Conservation (phyloP, 2,888 invertebrate genomes). For the Pterostichus niger region DNA sequence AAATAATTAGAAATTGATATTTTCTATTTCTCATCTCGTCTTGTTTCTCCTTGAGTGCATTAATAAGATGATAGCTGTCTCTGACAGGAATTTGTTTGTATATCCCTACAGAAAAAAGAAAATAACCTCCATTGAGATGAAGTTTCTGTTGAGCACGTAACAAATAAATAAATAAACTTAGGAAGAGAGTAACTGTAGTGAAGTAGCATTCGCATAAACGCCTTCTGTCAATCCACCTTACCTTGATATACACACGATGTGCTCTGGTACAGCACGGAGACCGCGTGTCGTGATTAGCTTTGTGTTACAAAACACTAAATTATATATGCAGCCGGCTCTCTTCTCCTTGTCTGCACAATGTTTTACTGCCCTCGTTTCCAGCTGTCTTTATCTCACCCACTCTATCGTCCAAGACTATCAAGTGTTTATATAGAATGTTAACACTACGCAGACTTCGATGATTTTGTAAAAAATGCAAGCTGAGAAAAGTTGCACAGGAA, state of each 20-base stretch:
- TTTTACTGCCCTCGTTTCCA: constrained; percentile 33
- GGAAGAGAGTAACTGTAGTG: background rate
- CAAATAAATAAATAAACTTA: too few relatives aligned
- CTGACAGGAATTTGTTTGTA: too few relatives aligned
- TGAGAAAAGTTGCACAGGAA: background rate
- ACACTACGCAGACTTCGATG: background rate
- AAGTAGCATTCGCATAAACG: constrained; percentile 2
- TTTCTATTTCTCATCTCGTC: too few relatives aligned
- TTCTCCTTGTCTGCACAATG: constrained; percentile 28
- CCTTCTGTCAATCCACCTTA: constrained; percentile 1
- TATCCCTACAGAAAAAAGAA: too few relatives aligned
- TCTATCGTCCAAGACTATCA: constrained; percentile 15
- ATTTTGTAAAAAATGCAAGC: background rate
- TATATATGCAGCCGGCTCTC: constrained; percentile 37
- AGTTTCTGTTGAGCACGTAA: too few relatives aligned
- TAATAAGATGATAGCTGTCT: too few relatives aligned
- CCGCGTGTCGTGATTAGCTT: constrained; percentile 48
- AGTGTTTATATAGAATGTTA: constrained; percentile 2
- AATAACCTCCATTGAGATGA: too few relatives aligned
- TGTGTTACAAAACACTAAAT: constrained; percentile 50
- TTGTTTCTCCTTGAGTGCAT: too few relatives aligned
- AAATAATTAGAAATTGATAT: too few relatives aligned
- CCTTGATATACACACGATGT: constrained; percentile 44
- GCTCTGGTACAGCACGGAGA: constrained; percentile 51
- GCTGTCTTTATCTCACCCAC: constrained; percentile 42